These are phyloP conservation scores for Palaemon carinicauda DNA, from an alignment of 1,140 invertebrate species.

Conservation along the genomic window DNA sequence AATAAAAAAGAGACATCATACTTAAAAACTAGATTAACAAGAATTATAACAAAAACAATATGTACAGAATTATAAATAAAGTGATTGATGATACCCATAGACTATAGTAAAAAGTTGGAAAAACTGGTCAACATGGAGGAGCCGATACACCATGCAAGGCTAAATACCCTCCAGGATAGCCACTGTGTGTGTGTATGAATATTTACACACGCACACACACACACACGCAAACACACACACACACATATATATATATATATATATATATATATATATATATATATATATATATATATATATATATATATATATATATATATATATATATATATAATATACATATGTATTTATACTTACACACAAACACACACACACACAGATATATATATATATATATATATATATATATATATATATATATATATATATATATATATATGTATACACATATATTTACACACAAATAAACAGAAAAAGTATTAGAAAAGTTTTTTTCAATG, in stretches of 20 bases:
- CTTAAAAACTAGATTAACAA: too few species aligned
- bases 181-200: too few species aligned
- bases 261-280: not conserved
- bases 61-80: too few species aligned
- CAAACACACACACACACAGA: not conserved
- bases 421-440: not conserved
- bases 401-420: not conserved
- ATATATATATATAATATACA: not conserved
- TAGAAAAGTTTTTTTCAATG: not conserved
- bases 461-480: not conserved
- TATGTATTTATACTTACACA: not conserved
- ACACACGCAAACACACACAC: too few species aligned
- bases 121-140: too few species aligned
- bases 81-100: too few species aligned
- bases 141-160: too few species aligned
- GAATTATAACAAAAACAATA: too few species aligned
- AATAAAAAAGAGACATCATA: too few species aligned
- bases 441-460: not conserved
- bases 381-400: not conserved
- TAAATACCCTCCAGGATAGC: too few species aligned
- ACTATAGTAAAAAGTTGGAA: too few species aligned
- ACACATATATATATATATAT: not conserved
- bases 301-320: conserved; percentile 2
- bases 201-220: too few species aligned
- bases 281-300: conserved; percentile 2